phyloP scores from a whole-genome alignment of 2,113 vertebrate genomes.

The Cebus imitator region DNA sequence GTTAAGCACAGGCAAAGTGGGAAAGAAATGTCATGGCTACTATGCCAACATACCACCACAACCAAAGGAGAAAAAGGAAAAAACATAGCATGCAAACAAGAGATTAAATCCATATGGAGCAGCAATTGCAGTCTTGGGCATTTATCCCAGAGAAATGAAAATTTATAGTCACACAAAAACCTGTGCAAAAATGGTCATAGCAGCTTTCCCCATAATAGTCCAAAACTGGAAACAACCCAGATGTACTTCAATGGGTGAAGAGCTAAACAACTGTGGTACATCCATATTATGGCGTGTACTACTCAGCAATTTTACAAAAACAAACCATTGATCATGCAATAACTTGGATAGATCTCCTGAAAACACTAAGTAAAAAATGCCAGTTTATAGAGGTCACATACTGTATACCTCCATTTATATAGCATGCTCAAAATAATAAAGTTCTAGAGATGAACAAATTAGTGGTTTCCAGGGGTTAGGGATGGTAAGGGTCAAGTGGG shows the following conservation, averaged over 20 bases:
- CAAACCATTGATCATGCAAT: neutral
- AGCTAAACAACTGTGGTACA: conserved; percentile 5
- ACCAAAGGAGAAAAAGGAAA: conserved; percentile 4
- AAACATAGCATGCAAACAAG: conserved; percentile 24
- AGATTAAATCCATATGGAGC: conserved; percentile 42
- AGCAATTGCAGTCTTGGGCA: conserved; percentile 2
- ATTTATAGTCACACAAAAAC: conserved; percentile 20
- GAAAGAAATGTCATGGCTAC: conserved; percentile 1
- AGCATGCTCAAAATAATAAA: neutral
- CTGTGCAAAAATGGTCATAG: neutral
- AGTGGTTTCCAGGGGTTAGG: neutral
- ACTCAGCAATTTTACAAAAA: neutral
- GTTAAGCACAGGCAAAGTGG: neutral
- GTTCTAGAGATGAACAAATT: neutral
- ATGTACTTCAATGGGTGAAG: neutral
- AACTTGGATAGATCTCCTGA: neutral
- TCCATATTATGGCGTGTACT: neutral
- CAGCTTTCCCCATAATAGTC: conserved; percentile 1
- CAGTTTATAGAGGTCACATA: neutral
- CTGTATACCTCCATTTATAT: neutral
- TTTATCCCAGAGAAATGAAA: conserved; percentile 57
- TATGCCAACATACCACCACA: neutral
- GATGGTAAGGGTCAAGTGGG: neutral
- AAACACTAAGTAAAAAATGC: conserved; percentile 6
- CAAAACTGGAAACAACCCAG: conserved; percentile 11